phyloP scores from a whole-genome alignment of 2,797 vertebrate genomes.

The Pseudotriccus pelzelni region DNA sequence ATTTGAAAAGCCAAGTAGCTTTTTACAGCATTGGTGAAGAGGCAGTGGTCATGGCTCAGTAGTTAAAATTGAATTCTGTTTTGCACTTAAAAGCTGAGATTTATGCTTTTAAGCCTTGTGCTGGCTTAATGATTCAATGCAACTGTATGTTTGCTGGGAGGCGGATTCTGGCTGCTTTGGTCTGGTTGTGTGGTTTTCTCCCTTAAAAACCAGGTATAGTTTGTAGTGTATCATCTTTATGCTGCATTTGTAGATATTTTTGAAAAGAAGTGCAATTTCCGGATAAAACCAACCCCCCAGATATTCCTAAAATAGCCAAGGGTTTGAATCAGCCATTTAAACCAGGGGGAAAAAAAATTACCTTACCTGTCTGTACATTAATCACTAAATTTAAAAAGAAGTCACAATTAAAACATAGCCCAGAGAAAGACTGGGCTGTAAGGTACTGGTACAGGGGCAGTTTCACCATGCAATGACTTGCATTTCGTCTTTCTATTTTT shows the following conservation, averaged over 20 bases:
- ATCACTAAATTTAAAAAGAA: not conserved
- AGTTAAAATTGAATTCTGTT: not conserved
- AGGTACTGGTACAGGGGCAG: not conserved
- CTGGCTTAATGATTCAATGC: not conserved
- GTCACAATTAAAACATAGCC: not conserved
- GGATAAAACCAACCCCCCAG: not conserved
- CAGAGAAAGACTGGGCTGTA: not conserved
- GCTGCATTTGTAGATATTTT: not conserved
- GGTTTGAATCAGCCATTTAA: not conserved
- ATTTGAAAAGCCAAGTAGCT: not conserved
- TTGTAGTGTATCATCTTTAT: not conserved
- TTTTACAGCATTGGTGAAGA: constrained; percentile 25
- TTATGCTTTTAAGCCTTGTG: constrained; percentile 3
- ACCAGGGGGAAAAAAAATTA: not conserved
- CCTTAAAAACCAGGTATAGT: not conserved
- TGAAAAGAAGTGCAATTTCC: not conserved
- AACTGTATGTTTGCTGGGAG: not conserved
- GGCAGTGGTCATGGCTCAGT: constrained; percentile 5
- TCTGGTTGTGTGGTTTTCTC: not conserved
- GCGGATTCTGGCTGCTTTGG: not conserved
- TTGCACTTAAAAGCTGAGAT: constrained; percentile 33
- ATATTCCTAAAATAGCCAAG: not conserved
- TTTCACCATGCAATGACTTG: not conserved
- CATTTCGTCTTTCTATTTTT: not conserved
- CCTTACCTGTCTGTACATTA: not conserved